Evolutionary conservation across 1,140 invertebrate species (phyloP), one percentile per base, ranked within the genome.

Genomic region (Sitobion miscanthi): DNA sequence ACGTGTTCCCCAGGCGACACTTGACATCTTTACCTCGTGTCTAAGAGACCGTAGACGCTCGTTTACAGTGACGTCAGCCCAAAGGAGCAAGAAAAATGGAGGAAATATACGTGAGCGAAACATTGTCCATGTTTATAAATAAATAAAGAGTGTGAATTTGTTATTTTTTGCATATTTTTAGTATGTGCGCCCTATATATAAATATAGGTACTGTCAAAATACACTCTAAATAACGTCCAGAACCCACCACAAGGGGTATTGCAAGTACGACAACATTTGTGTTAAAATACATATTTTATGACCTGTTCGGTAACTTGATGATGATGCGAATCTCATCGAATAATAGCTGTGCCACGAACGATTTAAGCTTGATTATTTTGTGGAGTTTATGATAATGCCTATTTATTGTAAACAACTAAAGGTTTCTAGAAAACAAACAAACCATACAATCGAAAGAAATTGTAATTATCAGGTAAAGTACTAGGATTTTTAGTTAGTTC

Each of bases 1-100:
- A 47, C n/a, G 42, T 85, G 91, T 93, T 85, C 91, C 91, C 91
- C 82, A 93, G 91, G 91, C 91, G 91, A 93, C 91, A 93, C 91
- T 93, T 93, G 82, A 93, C 91, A 57, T 93, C 91, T 86, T 42
- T 57, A 42, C 91, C 38, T 57, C 91, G 35, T 86, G 91, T 86
- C 47, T 86, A 49, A 52, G 25, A 82, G 45, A 83, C 90, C 90
- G 45, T 47, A 77, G 35, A 49, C 8, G 89, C 20, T 90, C 89
- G 57, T 90, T 89, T 69, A 69, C 17, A 20, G 17, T 54, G 87
- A 88, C 49, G 49, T 52, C 20, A 25, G 38, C 87, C n/a, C 49
- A 25, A 17, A 49, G 8, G 30, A 38, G 87, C 14, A n/a, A 38
- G 21, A 54, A 54, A 89, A 89, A 89, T 14, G 20, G 17, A 45